phyloP scores from a whole-genome alignment of 2,888 invertebrate genomes.

The Caenorhabditis wallacei region DNA sequence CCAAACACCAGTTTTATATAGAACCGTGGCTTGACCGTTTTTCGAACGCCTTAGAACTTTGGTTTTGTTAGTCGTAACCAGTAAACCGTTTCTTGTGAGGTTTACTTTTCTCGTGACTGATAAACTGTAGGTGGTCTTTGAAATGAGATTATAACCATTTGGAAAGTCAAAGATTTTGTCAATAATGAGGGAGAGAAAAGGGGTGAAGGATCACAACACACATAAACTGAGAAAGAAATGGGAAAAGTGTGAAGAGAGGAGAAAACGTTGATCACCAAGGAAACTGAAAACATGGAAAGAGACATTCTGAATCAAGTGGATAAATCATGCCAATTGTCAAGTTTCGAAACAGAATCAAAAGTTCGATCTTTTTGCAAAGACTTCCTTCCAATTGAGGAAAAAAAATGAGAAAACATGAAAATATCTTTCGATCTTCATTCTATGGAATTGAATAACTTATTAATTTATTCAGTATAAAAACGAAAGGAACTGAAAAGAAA shows the following conservation, averaged over 20 bases:
- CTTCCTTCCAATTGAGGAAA: no score
- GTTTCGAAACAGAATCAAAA: no score
- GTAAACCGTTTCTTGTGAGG: conserved; percentile 5
- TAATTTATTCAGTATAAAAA: no score
- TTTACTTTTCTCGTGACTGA: conserved; percentile 13
- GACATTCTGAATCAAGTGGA: no score
- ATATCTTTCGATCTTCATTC: no score
- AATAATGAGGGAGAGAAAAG: background rate
- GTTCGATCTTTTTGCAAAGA: no score
- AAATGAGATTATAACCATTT: conserved; percentile 33
- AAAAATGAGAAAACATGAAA: no score
- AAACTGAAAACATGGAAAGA: background rate
- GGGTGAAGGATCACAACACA: conserved; percentile 15
- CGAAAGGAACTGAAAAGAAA: no score
- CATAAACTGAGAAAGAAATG: no score
- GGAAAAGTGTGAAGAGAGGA: conserved; percentile 20
- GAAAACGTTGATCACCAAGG: no score
- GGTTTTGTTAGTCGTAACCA: conserved; percentile 31
- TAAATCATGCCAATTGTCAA: no score
- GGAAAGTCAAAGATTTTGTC: conserved; percentile 35
- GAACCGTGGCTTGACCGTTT: background rate
- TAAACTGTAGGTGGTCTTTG: conserved; percentile 24
- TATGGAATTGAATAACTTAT: no score
- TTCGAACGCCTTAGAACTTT: conserved; percentile 28
- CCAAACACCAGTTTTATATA: conserved; percentile 5